phyloP scores from a whole-genome alignment of 2,797 vertebrate genomes.

The Pipistrellus nathusii region DNA sequence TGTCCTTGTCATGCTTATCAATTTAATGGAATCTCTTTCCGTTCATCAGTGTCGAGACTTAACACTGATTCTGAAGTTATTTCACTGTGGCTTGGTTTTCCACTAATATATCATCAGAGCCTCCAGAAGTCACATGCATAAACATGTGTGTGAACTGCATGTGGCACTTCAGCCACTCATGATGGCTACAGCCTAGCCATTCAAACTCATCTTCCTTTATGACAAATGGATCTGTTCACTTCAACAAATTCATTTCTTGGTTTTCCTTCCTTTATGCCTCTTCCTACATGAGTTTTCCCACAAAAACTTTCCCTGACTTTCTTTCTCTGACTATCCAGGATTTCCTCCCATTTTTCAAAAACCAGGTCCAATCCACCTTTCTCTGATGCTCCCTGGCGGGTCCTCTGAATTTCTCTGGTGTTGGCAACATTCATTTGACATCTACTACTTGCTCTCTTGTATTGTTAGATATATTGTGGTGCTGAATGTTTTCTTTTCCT shows the following conservation, averaged over 20 bases:
- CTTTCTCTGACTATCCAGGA: neutral
- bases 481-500: neutral
- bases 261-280: neutral
- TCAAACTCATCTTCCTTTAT: neutral
- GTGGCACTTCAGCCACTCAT: neutral
- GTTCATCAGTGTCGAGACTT: neutral
- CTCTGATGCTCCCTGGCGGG: neutral
- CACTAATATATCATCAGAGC: neutral
- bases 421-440: neutral
- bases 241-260: neutral
- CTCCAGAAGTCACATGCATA: neutral
- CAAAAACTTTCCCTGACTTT: neutral
- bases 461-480: neutral
- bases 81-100: neutral
- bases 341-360: neutral
- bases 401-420: slow-evolving; percentile 2
- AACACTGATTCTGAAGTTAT: neutral
- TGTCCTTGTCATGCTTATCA: neutral
- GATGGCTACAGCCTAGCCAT: neutral
- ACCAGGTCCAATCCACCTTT: neutral
- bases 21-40: neutral
- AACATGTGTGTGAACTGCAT: neutral
- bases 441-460: neutral
- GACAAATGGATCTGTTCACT: neutral
- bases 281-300: neutral